A percentile compares a stretch with the other conserved stretches of the same genome.
Conservation (phyloP, 1,140 invertebrate genomes). For the Nymphalis io region DNA sequence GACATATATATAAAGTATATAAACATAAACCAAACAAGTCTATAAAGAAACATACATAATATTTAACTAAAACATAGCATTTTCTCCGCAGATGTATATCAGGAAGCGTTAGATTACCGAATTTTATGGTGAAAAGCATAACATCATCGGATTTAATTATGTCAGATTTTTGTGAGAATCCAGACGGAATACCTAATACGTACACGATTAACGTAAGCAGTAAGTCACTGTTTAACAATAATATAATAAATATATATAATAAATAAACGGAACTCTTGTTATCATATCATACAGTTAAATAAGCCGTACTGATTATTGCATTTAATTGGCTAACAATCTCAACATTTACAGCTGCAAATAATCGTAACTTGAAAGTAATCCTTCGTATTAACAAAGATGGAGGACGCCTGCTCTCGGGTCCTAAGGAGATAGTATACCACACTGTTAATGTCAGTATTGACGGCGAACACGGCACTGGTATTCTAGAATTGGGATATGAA, state of each 20-base stretch:
- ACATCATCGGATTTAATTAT: constrained; percentile 57
- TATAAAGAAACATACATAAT: no score
- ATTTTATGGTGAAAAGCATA: constrained; percentile 49
- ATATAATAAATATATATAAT: neutral
- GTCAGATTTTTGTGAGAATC: constrained; percentile 59
- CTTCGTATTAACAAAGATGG: constrained; percentile 52
- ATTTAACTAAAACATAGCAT: no score
- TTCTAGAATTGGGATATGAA: constrained; percentile 57
- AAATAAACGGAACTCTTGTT: neutral
- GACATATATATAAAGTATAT: no score
- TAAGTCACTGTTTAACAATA: constrained; percentile 44
- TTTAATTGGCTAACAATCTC: neutral
- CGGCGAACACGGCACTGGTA: constrained; percentile 52
- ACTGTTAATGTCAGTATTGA: constrained; percentile 51
- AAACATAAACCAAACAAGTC: no score
- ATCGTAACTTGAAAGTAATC: constrained; percentile 46
- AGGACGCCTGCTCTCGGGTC: constrained; percentile 43
- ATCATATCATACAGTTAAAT: neutral
- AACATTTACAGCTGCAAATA: constrained; percentile 21
- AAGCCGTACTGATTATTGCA: neutral
- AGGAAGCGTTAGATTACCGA: constrained; percentile 59
- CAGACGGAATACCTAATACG: constrained; percentile 53
- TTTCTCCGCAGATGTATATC: constrained; percentile 53
- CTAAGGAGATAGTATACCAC: constrained; percentile 49
- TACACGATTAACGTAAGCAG: constrained; percentile 61